Evolutionary conservation across 2,888 invertebrate genomes (phyloP).

Genomic region (Acanthacorydalis orientalis): DNA sequence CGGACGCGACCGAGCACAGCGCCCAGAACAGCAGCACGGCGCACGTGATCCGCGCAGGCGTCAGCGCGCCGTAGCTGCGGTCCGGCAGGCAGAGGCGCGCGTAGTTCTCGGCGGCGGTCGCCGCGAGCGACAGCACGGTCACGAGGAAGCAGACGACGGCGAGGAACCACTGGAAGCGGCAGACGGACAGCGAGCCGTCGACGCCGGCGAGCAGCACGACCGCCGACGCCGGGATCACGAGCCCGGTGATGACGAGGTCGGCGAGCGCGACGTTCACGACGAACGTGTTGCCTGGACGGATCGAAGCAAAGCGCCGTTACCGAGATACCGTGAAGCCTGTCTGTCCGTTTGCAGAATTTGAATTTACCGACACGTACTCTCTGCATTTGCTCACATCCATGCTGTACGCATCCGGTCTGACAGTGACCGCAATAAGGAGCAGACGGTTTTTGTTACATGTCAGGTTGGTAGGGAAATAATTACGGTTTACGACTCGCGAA

Average conservation of each 20-base stretch:
- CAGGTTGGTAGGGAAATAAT: too few species aligned
- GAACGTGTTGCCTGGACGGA: slow-evolving; percentile 54
- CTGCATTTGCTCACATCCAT: too few species aligned
- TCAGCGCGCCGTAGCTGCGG: slow-evolving; percentile 30
- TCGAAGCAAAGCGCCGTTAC: too few species aligned
- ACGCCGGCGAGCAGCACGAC: slow-evolving; percentile 55
- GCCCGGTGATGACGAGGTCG: slow-evolving; percentile 50
- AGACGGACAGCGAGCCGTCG: slow-evolving; percentile 40
- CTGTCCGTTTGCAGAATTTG: too few species aligned
- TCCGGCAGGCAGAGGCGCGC: slow-evolving; percentile 39
- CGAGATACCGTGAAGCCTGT: too few species aligned
- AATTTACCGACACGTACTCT: too few species aligned
- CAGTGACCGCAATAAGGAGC: too few species aligned
- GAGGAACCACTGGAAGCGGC: slow-evolving; percentile 48
- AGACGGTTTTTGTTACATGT: too few species aligned
- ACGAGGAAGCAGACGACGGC: slow-evolving; percentile 49
- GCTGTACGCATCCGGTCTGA: too few species aligned
- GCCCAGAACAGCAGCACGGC: slow-evolving; percentile 38
- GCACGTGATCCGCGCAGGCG: slow-evolving; percentile 32
- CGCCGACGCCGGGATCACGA: slow-evolving; percentile 51
- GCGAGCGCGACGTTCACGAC: slow-evolving; percentile 53
- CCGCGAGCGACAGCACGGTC: slow-evolving; percentile 40
- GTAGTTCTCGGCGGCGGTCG: slow-evolving; percentile 50
- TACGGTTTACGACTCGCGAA: too few species aligned
- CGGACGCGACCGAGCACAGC: slow-evolving; percentile 35